A percentile compares a stretch with the other conserved stretches of the same genome.
These are phyloP conservation scores for Sminthurinus signatus DNA, from an alignment of 1,140 invertebrate species.

Conservation along the genomic window DNA sequence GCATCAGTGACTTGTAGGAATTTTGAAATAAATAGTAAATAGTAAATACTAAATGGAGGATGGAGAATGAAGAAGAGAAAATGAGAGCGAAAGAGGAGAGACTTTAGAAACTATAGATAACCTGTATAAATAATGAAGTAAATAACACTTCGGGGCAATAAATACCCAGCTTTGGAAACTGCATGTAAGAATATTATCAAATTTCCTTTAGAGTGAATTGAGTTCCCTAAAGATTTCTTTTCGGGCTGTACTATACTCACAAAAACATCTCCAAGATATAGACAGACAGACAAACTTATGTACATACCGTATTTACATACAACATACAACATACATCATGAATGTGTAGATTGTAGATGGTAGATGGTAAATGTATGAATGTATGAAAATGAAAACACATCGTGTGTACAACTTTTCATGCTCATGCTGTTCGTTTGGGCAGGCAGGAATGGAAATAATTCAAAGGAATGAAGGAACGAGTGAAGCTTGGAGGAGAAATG, in stretches of 20 bases:
- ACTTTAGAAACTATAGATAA: neutral
- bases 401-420: no score
- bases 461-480: slow-evolving; percentile 9
- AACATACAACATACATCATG: no score
- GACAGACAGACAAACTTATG: no score
- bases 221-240: slow-evolving; percentile 7
- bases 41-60: no score
- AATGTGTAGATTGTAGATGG: no score
- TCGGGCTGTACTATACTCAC: neutral
- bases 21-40: no score
- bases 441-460: slow-evolving; percentile 10
- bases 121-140: slow-evolving; percentile 6
- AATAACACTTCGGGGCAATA: slow-evolving; percentile 12
- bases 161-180: slow-evolving; percentile 5
- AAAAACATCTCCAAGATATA: neutral
- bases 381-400: no score
- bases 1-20: no score
- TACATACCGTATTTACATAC: no score
- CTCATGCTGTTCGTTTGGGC: slow-evolving; percentile 12
- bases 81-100: neutral
- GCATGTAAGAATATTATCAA: slow-evolving; percentile 12
- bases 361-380: no score
- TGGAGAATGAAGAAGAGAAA: no score
- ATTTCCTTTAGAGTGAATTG: slow-evolving; percentile 14
- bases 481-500: slow-evolving; percentile 8